Conservation (phyloP, 2,113 vertebrate species). For the Ptilorrhoa leucosticta region DNA sequence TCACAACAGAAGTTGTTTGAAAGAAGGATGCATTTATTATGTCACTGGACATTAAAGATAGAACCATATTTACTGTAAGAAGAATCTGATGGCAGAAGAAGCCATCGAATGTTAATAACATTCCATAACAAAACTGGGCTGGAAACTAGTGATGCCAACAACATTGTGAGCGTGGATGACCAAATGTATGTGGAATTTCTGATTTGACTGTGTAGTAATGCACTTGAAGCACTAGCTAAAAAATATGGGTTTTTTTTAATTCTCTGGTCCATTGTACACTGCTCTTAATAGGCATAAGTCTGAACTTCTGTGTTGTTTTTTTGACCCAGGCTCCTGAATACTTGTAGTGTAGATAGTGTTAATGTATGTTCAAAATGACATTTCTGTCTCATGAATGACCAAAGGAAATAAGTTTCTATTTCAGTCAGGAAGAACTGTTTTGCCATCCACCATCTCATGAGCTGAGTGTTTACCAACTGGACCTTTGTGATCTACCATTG, state of each 20-base stretch:
- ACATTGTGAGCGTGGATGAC: not conserved
- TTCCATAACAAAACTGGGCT: not conserved
- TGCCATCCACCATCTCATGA: not conserved
- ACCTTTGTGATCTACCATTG: not conserved
- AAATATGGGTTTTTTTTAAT: not conserved
- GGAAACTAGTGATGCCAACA: not conserved
- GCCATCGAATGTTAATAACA: not conserved
- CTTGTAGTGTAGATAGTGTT: not conserved
- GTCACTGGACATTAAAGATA: not conserved
- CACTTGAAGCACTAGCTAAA: not conserved
- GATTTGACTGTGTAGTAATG: not conserved
- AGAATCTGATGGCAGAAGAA: not conserved
- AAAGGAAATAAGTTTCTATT: not conserved
- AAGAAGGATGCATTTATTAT: not conserved
- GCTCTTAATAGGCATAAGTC: not conserved
- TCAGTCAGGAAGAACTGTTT: not conserved
- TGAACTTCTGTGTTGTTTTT: not conserved
- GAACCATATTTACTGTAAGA: not conserved
- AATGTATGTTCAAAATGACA: not conserved
- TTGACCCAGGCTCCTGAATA: not conserved
- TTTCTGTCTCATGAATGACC: not conserved
- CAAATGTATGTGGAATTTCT: not conserved
- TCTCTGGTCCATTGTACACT: not conserved
- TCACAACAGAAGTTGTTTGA: not conserved
- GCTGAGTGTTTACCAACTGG: not conserved